Evolutionary conservation across 1,140 invertebrate species (phyloP), one percentile per base, ranked within the genome.

Genomic region (Dufourea novaeangliae): DNA sequence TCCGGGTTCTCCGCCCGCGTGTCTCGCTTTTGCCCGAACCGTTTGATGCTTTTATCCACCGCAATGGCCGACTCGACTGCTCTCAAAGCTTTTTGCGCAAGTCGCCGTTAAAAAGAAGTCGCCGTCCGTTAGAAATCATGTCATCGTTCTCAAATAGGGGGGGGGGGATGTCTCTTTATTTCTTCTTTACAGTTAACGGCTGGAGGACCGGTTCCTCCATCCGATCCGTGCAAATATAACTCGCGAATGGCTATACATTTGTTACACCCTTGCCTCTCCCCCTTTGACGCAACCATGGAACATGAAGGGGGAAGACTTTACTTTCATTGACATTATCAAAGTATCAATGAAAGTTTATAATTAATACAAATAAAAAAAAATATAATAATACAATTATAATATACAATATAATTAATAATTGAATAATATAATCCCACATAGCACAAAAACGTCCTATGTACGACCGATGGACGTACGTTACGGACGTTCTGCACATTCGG

Each of bases 1-100:
- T 57, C 10, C 37, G 57, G 46, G 29, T 68, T 32, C 14, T 14
- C n/a, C 37, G 11, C 6, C 62, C 39, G 14, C 5, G 41, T n/a
- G 41, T 62, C 54, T 66, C 78, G 74, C 78, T 68, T 79, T 79
- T n/a, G 37, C 70, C 17, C 17, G 8, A 37, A 25, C 29, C 63
- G 63, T 75, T 79, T 68, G 71, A 79, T 50, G 78, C 78, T 79
- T 79, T 79, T 79, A 70, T 66, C 54, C 74, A 29, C n/a, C 37
- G 34, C 64, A 46, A 50, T 73, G 44, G 71, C n/a, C 44, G 61
- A 25, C 39, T 37, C 56, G 69, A 72, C 39, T 73, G 44, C 59
- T 73, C 61, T 63, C 71, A 73, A 78, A 78, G 75, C 75, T 70
- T 71, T 78, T 78, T 73, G 46, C 61, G 34, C 25, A 46, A 25